Base-by-base conservation (phyloP, 2,888 invertebrate species). In the Microdon myrmicae region DNA sequence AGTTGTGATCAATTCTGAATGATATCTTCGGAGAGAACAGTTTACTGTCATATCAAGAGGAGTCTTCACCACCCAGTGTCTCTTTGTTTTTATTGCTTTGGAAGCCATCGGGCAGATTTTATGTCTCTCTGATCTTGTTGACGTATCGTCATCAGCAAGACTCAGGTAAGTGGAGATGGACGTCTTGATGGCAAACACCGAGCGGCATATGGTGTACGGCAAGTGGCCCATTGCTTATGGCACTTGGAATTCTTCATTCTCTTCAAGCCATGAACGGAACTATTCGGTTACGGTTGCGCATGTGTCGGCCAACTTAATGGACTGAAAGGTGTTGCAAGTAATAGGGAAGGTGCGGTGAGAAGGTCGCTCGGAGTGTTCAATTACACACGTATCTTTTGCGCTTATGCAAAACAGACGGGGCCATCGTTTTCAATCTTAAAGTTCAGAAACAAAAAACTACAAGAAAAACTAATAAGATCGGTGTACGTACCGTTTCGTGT, bases 401-500 rank as follows among this genome's bases (percentile, higher is more conserved):
- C 44, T 35, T 9, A 43, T 25, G 51, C 31, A 19, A 39, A 23
- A n/a, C 14, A n/a, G 28, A 26, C 26, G 8, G 7, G 7, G 25
- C 26, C 12, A 29, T 6, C 13, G 20, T 8, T 32, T 19, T 22
- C 26, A 25, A 2, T 2, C 9, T 16, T 2, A n/a, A 32, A 7
- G 9, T 3, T 8, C 9, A n/a, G 8, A 19, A 2, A 16, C 12
- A 8, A 2, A 9, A n/a, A 17, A 3, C 3, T 19, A 34, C 3
- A 32, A n/a, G 19, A 32, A 32, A 32, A n/a, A n/a, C n/a, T n/a
- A n/a, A n/a, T n/a, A 13, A 39, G 29, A 37, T 31, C 7, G 47
- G 22, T 34, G 37, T 68, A 70, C 70, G 61, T 67, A 70, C 70
- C 68, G 64, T 69, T 70, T 68, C 60, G 68, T 51, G 56, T 59